Evolutionary conservation across 1,140 invertebrate species (phyloP), one percentile per base, ranked within the genome.

Genomic region (Drosophila mojavensis): DNA sequence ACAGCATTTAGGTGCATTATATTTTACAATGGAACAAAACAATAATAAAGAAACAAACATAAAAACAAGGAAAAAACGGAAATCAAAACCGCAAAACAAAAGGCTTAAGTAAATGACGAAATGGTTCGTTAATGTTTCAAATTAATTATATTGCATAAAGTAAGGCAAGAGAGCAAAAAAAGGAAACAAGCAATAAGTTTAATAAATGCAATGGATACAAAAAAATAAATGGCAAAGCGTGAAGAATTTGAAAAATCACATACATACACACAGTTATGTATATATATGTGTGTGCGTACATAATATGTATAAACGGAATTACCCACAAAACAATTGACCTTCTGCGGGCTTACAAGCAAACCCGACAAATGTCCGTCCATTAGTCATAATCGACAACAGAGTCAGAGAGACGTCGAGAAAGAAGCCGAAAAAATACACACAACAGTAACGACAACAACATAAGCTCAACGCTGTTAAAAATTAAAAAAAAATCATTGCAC

Each of bases 311-410:
- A 85, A 85, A 81, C 75, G 81, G 82, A 85, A 78, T 85, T 85
- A 71, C 82, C 81, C 81, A 78, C 81, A 85, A 85, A 78, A 81
- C 81, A 81, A 85, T 85, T 85, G 82, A 85, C 81, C 81, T 85
- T 85, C 81, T 78, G 78, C 33, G 55, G 51, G 81, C 81, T 85
- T 85, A 85, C 78, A 78, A 75, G 67, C 69, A 76, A 68, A 79
- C 45, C 70, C 76, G 78, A 73, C 76, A 66, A 71, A 71, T 58
- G 79, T 77, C 74, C 62, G 79, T 77, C 74, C 74, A 85, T 85
- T 85, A 85, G 81, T 85, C 81, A 85, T 85, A 85, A 85, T 85
- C 81, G 81, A 81, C 78, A 81, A 81, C 68, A 33, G 7, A 78
- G 67, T 60, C 63, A 55, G 28, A 47, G 43, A 75, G 54, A 43